Evolutionary conservation across 1,140 invertebrate species (phyloP).

Genomic region (Drosophila bocqueti): DNA sequence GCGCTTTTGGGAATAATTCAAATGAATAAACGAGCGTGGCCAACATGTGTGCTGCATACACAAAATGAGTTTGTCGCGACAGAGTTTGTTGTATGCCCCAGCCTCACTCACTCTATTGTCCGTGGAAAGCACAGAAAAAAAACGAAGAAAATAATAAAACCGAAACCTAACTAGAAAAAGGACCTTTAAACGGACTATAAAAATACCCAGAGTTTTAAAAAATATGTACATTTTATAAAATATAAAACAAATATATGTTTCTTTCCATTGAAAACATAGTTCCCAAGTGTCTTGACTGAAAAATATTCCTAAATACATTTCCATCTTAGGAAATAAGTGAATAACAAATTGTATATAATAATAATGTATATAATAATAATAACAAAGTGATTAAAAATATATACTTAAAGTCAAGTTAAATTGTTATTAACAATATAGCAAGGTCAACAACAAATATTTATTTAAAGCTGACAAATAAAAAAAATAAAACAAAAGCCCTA

Average conservation of each 20-base stretch:
- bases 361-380: too few species aligned
- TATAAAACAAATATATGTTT: too few species aligned
- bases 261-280: too few species aligned
- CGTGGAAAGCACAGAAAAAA: background rate
- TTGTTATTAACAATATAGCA: background rate
- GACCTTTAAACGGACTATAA: background rate
- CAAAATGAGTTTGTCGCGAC: slow-evolving; percentile 72
- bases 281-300: too few species aligned
- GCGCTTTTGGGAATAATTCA: slow-evolving; percentile 84
- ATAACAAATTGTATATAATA: background rate
- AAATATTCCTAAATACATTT: background rate
- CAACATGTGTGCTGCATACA: slow-evolving; percentile 79
- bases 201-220: background rate
- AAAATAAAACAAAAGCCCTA: too few species aligned
- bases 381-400: background rate
- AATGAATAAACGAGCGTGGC: slow-evolving; percentile 83
- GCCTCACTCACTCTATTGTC: background rate
- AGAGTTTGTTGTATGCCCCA: background rate
- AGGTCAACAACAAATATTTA: too few species aligned
- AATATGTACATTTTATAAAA: background rate
- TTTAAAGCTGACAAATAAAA: too few species aligned
- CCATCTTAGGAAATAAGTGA: background rate
- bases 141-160: slow-evolving; percentile 1
- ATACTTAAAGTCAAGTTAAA: background rate
- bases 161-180: background rate